Percentiles rank a stretch among this genome's conserved stretches.
Evolutionary conservation across 2,888 invertebrate species (phyloP).

Genomic region (Eucera pruinosa): DNA sequence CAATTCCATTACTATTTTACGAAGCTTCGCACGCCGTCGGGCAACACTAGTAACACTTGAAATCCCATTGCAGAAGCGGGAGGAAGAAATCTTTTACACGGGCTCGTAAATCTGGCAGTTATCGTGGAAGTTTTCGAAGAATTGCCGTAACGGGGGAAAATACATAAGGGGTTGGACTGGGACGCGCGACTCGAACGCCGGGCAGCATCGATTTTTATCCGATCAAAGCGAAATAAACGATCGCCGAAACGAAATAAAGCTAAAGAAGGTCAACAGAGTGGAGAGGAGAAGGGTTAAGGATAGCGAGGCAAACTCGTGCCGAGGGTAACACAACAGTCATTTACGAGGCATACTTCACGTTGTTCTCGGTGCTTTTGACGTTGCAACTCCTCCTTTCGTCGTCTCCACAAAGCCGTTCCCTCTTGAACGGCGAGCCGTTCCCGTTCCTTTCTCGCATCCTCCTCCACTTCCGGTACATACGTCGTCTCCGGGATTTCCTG

Average conservation of each 20-base stretch:
- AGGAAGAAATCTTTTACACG: conserved; percentile 24
- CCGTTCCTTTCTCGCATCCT: conserved; percentile 76
- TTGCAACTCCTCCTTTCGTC: conserved; percentile 80
- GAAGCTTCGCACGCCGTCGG: neutral
- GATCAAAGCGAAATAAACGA: conserved; percentile 24
- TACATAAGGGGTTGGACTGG: too few species aligned
- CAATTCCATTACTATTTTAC: neutral
- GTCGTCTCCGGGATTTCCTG: conserved; percentile 74
- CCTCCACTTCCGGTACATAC: conserved; percentile 79
- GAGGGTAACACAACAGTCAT: conserved; percentile 50
- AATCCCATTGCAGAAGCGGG: neutral
- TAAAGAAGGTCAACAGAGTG: conserved; percentile 35
- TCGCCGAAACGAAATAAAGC: conserved; percentile 16
- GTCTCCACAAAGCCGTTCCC: conserved; percentile 79
- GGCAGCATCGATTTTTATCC: conserved; percentile 30
- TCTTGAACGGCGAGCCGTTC: conserved; percentile 80
- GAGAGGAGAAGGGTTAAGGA: too few species aligned
- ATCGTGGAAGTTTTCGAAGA: conserved; percentile 1
- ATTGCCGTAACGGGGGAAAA: neutral
- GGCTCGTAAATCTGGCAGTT: conserved; percentile 30
- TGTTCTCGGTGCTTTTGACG: conserved; percentile 82
- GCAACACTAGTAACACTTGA: neutral
- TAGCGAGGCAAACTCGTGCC: conserved; percentile 55
- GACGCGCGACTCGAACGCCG: conserved; percentile 12
- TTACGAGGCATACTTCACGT: conserved; percentile 79